phyloP scores from a whole-genome alignment of 2,888 invertebrate genomes.

The Mythimna loreyi region DNA sequence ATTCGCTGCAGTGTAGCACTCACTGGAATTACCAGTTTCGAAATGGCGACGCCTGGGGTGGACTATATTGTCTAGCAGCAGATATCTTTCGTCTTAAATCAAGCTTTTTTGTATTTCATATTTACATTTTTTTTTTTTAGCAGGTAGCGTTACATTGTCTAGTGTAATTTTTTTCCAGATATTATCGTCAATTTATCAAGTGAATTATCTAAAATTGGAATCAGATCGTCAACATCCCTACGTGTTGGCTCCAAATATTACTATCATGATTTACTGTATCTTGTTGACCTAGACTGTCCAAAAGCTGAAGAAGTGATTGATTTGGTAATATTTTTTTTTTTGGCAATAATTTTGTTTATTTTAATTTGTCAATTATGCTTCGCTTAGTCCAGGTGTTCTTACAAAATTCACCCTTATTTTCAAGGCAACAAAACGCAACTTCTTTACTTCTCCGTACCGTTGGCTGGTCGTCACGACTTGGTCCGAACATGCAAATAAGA shows the following conservation, averaged over 20 bases:
- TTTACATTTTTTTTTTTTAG: neutral
- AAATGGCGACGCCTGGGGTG: no score
- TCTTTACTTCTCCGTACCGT: slow-evolving; percentile 77
- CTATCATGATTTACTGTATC: slow-evolving; percentile 73
- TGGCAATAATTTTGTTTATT: neutral
- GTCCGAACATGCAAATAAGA: slow-evolving; percentile 30
- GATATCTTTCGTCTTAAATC: no score
- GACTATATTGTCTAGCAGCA: no score
- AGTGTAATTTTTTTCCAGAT: slow-evolving; percentile 59
- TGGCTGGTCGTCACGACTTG: slow-evolving; percentile 75
- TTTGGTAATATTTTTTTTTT: slow-evolving; percentile 62
- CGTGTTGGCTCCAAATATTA: slow-evolving; percentile 57
- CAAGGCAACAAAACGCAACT: slow-evolving; percentile 69
- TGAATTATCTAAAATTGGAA: slow-evolving; percentile 67
- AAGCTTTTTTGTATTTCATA: no score
- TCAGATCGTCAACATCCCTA: slow-evolving; percentile 64
- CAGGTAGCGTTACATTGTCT: neutral
- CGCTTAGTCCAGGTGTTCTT: neutral
- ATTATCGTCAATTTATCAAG: slow-evolving; percentile 67
- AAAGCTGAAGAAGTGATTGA: slow-evolving; percentile 63
- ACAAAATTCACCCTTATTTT: slow-evolving; percentile 7
- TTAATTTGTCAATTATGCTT: neutral
- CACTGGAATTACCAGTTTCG: no score
- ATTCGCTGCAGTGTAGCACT: no score
- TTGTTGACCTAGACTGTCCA: slow-evolving; percentile 78